These are phyloP conservation scores for Caradrina clavipalpis DNA, from an alignment of 2,888 invertebrate genomes.

Conservation along the genomic window DNA sequence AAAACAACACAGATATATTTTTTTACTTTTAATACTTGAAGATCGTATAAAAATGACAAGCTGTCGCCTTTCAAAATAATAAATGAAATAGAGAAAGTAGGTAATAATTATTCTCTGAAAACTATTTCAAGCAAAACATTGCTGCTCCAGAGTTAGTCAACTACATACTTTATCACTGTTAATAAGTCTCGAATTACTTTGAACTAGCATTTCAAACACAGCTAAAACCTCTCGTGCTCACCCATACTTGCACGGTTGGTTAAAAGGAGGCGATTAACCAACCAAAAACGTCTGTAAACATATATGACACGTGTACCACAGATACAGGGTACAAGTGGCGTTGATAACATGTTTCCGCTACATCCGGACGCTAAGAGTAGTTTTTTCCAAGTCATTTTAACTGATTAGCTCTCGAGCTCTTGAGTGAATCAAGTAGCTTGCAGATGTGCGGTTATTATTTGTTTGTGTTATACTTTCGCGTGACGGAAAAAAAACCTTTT, in stretches of 20 bases:
- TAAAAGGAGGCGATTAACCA: slow-evolving; percentile 77
- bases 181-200: slow-evolving; percentile 39
- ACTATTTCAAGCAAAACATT: slow-evolving; percentile 23
- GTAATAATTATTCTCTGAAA: slow-evolving; percentile 4
- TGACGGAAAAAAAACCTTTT: slow-evolving; percentile 53
- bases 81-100: slow-evolving; percentile 17
- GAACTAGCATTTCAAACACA: slow-evolving; percentile 38
- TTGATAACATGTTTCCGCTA: slow-evolving; percentile 80
- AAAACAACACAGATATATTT: background rate
- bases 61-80: background rate
- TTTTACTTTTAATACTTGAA: slow-evolving; percentile 6
- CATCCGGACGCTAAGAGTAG: slow-evolving; percentile 71
- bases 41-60: slow-evolving; percentile 14
- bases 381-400: slow-evolving; percentile 71
- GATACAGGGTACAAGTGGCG: slow-evolving; percentile 77
- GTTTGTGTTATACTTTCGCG: slow-evolving; percentile 36
- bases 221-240: slow-evolving; percentile 69
- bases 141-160: slow-evolving; percentile 10
- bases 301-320: slow-evolving; percentile 83
- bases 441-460: slow-evolving; percentile 52
- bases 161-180: slow-evolving; percentile 30
- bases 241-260: slow-evolving; percentile 60
- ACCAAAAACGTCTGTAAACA: slow-evolving; percentile 81
- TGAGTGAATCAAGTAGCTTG: slow-evolving; percentile 65
- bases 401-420: slow-evolving; percentile 72